Percentiles rank a stretch among this genome's conserved stretches.
Conservation (phyloP, 35 echinoderm and acorn worm species). For the Hemicentrotus pulcherrimus region DNA sequence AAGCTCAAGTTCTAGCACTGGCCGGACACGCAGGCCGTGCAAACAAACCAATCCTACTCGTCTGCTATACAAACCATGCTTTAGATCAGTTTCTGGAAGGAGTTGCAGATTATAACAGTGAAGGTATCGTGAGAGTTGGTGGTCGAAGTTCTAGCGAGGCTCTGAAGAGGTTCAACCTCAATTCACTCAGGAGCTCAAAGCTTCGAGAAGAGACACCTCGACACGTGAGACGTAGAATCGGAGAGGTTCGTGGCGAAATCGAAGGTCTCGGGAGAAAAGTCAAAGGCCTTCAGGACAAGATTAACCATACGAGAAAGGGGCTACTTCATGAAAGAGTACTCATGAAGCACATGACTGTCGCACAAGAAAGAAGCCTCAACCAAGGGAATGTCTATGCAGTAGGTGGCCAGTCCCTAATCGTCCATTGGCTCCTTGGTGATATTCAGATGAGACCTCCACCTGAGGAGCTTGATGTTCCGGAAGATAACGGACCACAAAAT, state of each 20-base stretch:
- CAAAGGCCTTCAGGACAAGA: conserved; percentile 39
- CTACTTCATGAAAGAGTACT: conserved; percentile 58
- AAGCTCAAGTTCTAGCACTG: not conserved
- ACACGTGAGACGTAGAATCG: conserved; percentile 36
- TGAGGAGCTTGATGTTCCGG: conserved; percentile 16
- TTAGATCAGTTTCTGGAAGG: conserved; percentile 98
- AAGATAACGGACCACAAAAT: not conserved
- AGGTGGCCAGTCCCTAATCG: conserved; percentile 25
- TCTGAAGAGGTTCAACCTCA: conserved; percentile 77
- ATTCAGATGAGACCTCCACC: conserved; percentile 22
- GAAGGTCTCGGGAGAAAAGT: conserved; percentile 21
- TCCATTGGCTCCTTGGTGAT: conserved; percentile 43
- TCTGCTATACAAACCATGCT: conserved; percentile 96
- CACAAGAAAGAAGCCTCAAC: conserved; percentile 55
- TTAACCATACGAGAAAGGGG: conserved; percentile 44
- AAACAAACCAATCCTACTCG: conserved; percentile 76
- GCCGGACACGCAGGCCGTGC: not conserved
- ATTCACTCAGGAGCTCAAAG: conserved; percentile 45
- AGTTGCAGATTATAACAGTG: conserved; percentile 62
- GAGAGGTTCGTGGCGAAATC: conserved; percentile 50
- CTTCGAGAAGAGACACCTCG: conserved; percentile 44
- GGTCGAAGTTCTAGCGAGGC: conserved; percentile 82
- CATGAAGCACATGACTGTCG: conserved; percentile 33
- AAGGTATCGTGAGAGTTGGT: conserved; percentile 82
- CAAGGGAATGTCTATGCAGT: not conserved